Evolutionary conservation across 35 echinoderm and acorn worm genomes (phyloP), one percentile per base, ranked within the genome.

Genomic region (Apostichopus parvimensis): DNA sequence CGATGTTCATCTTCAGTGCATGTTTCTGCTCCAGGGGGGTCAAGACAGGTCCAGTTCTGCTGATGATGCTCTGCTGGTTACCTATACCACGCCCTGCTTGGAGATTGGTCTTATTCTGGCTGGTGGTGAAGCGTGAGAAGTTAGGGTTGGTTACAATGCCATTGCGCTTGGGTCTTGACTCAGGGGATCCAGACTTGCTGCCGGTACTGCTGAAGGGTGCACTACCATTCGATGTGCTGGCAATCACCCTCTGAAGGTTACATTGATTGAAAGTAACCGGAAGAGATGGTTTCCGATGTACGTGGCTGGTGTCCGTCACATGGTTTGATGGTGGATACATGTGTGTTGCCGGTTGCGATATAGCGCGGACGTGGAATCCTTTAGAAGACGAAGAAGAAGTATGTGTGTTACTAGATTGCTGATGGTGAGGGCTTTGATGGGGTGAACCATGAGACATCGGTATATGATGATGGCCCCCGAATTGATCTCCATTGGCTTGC

Each of bases 141-240:
- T 99, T 99, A 79, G 97, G 97, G 90, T 99, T 99, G 88, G 97
- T 99, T 8, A 92, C 80, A 66, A 99, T 99, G 21, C 95, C 93
- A 80, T 92, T 96, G 34, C 97, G 91, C 18, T 92, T 92, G 14
- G 90, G 58, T 79, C 92, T 96, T 57, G 87, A 54, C 54, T 99
- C 97, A 18, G 97, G 97, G 5, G 97, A 99, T 9, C 91, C 93
- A 6, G 93, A 92, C 18, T 77, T 86, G 72, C 85, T 87, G 5
- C 73, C 81, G 10, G 77, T 77, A 79, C 61, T 91, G 15, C 82
- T 56, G 17, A 26, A 17, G 17, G 84, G 55, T 57, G 89, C 18
- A 60, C 53, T 79, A 22, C 77, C 77, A 79, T 57, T 79, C 15
- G 89, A 57, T 55, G 87, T 75, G 59, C 22, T 91, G 53, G 91